phyloP scores from a whole-genome alignment of 2,888 invertebrate species.

The Bedellia somnulentella region DNA sequence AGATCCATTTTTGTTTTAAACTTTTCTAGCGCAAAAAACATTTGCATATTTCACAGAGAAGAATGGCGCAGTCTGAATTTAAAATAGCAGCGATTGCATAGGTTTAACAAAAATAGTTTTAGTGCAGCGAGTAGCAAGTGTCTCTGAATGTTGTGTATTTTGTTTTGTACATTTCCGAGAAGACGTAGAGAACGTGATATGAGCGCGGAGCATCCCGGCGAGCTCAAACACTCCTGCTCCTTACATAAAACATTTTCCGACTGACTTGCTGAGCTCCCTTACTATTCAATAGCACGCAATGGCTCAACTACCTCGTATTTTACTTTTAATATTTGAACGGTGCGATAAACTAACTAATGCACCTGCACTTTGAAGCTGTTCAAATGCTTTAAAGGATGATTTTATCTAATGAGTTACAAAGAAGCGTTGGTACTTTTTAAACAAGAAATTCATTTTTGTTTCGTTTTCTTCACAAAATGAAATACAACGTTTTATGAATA shows the following conservation, averaged over 20 bases:
- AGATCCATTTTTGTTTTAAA: conserved; percentile 21
- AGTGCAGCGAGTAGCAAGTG: conserved; percentile 30
- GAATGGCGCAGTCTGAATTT: conserved; percentile 17
- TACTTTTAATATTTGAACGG: too few relatives aligned
- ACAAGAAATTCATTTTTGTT: too few relatives aligned
- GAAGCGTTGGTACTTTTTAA: too few relatives aligned
- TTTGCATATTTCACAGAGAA: neutral
- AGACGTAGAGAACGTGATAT: conserved; percentile 38
- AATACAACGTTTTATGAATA: too few relatives aligned
- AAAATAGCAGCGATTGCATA: conserved; percentile 30
- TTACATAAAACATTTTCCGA: conserved; percentile 41
- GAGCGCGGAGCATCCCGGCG: conserved; percentile 18
- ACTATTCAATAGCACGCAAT: conserved; percentile 23
- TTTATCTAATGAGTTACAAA: too few relatives aligned
- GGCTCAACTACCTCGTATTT: too few relatives aligned
- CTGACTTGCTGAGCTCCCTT: conserved; percentile 29
- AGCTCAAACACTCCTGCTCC: conserved; percentile 14
- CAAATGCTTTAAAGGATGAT: too few relatives aligned
- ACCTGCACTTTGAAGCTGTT: too few relatives aligned
- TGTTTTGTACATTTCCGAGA: conserved; percentile 39
- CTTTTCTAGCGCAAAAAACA: too few relatives aligned
- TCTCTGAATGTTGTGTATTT: conserved; percentile 39
- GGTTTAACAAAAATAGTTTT: conserved; percentile 23
- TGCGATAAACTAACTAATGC: too few relatives aligned
- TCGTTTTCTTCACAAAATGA: too few relatives aligned